A percentile compares a stretch with the other conserved stretches of the same genome.
These are phyloP conservation scores for Hymenopus coronatus DNA, from an alignment of 2,888 invertebrate genomes.

Conservation along the genomic window DNA sequence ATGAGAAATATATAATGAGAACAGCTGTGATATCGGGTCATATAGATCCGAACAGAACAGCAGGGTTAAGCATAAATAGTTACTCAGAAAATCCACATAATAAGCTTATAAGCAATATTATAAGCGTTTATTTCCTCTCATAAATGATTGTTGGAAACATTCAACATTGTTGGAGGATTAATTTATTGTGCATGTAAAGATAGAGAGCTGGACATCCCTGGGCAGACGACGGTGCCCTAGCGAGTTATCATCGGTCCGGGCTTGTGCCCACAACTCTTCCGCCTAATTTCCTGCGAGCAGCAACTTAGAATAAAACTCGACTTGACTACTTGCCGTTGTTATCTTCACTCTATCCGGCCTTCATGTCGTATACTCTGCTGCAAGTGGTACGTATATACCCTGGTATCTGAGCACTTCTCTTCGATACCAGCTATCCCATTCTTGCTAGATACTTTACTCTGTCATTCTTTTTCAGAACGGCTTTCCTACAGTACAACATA, in stretches of 20 bases:
- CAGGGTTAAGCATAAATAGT: too few species aligned
- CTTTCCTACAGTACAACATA: not conserved
- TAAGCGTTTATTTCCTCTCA: too few species aligned
- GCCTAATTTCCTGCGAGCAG: constrained; percentile 21
- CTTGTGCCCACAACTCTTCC: constrained; percentile 19
- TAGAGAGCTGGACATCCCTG: not conserved
- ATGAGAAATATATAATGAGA: too few species aligned
- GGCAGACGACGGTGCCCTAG: not conserved
- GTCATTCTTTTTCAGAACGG: not conserved
- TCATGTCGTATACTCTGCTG: not conserved
- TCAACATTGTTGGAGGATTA: too few species aligned
- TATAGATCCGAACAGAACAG: too few species aligned
- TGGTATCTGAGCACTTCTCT: not conserved
- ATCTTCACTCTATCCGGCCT: constrained; percentile 2
- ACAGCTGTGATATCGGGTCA: too few species aligned
- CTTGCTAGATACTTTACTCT: not conserved
- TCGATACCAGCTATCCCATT: not conserved
- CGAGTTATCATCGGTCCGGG: constrained; percentile 16
- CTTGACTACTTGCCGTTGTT: constrained; percentile 1
- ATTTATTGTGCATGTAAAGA: too few species aligned
- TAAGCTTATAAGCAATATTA: too few species aligned
- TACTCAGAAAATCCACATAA: too few species aligned
- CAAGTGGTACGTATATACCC: not conserved
- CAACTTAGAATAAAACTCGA: constrained; percentile 21
- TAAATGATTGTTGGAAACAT: too few species aligned